Evolutionary conservation across 1,140 invertebrate genomes (phyloP).

Genomic region (Macrostomum lignano): DNA sequence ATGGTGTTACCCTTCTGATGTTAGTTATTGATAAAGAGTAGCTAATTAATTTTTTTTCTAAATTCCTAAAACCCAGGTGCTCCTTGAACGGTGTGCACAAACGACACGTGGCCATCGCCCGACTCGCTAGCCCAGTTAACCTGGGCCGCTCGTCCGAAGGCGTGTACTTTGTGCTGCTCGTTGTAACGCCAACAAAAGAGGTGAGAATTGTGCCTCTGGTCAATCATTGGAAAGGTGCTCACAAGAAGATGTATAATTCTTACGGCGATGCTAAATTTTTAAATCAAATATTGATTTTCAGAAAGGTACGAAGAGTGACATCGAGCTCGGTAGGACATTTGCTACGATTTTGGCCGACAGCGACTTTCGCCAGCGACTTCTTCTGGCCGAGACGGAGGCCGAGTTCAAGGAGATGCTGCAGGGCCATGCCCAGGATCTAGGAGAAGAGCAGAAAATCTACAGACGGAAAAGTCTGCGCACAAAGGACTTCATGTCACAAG

Average conservation of each 20-base stretch:
- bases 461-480: conserved; percentile 22
- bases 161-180: conserved; percentile 35
- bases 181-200: conserved; percentile 37
- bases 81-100: conserved; percentile 31
- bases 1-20: background rate
- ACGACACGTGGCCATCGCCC: conserved; percentile 35
- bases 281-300: too few relatives aligned
- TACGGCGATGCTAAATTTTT: too few relatives aligned
- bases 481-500: conserved; percentile 7
- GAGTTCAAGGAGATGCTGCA: conserved; percentile 25
- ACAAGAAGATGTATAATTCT: too few relatives aligned
- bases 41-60: too few relatives aligned
- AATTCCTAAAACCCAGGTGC: too few relatives aligned
- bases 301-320: conserved; percentile 40
- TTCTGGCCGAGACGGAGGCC: conserved; percentile 28
- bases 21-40: background rate
- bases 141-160: conserved; percentile 37
- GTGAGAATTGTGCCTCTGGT: too few relatives aligned
- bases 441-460: conserved; percentile 30
- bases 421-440: conserved; percentile 32
- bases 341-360: conserved; percentile 38
- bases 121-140: conserved; percentile 35
- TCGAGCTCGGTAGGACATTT: conserved; percentile 38
- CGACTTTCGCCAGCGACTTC: conserved; percentile 32
- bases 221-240: too few relatives aligned